Base-by-base conservation (phyloP, 1,140 invertebrate genomes). In the Rhagoletis pomonella region DNA sequence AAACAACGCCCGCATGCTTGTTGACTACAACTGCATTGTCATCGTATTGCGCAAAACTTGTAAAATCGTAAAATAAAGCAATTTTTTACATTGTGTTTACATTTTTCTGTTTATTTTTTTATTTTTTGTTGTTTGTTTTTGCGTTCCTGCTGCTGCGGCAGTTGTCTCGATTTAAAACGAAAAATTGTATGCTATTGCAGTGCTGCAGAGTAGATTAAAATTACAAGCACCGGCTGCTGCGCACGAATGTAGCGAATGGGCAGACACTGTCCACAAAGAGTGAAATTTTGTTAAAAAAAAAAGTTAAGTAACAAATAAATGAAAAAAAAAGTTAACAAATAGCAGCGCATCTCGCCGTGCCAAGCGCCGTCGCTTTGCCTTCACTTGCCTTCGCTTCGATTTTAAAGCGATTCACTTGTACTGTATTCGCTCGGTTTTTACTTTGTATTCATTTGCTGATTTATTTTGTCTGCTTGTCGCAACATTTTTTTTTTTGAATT, bases 11-110 rank as follows among this genome's bases (percentile, higher is more conserved):
- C 1, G 0, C 29, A 29, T 29, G 29, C 29, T 29, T 29, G 29
- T 29, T 29, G 6, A 81, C n/a, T 55, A 47, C 29, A 29, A 29
- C 73, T 55, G 6, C 73, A 55, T 81, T 42, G 47, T 17, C 44
- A 47, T 50, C 50, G 47, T 42, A 81, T 81, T 55, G 47, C 73
- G 55, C 73, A 81, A 29, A 81, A 58, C 73, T 81, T 81, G 73
- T 55, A 50, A 81, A 81, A 73, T 73, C 44, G 44, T 73, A 47
- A 44, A 73, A 81, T 81, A 81, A 81, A 81, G 42, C 47, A 55
- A 17, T 81, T 81, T n/a, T 6, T n/a, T 81, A 19, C 42, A 29
- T 81, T 55, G 19, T 81, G 19, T 55, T 81, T 42, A 12, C 44
- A 81, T 7, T 42, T 81, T 19, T 29, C 29, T 29, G 29, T 29